Percentiles rank a stretch among this genome's conserved stretches.
Evolutionary conservation across 2,113 vertebrate genomes (phyloP).

Genomic region (Mus spicilegus): DNA sequence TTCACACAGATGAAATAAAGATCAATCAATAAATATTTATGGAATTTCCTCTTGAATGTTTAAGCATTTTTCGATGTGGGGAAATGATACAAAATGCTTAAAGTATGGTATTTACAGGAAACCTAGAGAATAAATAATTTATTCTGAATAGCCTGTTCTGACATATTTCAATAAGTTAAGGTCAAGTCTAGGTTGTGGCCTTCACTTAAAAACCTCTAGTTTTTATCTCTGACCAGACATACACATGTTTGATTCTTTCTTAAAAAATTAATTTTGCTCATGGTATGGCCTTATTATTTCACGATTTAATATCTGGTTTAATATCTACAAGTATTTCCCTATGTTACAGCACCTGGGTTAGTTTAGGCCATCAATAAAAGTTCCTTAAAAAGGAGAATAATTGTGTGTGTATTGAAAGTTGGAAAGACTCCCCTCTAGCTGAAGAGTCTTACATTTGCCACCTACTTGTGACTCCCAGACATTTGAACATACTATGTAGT

Average conservation of each 20-base stretch:
- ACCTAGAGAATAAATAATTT: slow-evolving; percentile 36
- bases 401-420: background rate
- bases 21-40: slow-evolving; percentile 45
- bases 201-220: background rate
- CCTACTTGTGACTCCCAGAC: background rate
- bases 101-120: background rate
- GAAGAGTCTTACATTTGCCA: background rate
- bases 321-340: background rate
- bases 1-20: slow-evolving; percentile 44
- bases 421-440: background rate
- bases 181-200: background rate
- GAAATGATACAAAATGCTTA: slow-evolving; percentile 15
- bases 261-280: background rate
- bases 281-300: background rate
- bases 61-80: background rate
- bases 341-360: background rate
- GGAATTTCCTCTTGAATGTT: background rate
- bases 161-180: slow-evolving; percentile 14
- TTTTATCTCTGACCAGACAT: background rate
- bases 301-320: background rate
- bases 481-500: background rate
- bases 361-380: background rate
- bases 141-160: background rate
- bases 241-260: background rate
- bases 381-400: background rate